A percentile compares a stretch with the other conserved stretches of the same genome.
These are phyloP conservation scores for Caenorhabditis plicata DNA, from an alignment of 2,888 invertebrate species.

Conservation along the genomic window DNA sequence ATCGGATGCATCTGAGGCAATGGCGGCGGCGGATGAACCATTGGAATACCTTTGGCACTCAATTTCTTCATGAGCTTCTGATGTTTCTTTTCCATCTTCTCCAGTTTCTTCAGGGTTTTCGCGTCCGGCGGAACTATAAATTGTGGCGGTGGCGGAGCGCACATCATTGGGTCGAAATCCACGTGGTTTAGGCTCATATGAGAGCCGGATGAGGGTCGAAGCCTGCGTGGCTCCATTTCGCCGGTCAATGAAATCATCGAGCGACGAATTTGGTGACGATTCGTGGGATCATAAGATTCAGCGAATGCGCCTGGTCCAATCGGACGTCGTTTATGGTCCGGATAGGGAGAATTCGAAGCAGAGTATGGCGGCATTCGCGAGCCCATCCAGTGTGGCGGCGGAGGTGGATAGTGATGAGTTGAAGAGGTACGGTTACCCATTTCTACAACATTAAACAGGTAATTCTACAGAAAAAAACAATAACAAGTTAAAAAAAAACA, in stretches of 20 bases:
- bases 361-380: slow-evolving; percentile 22
- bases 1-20: slow-evolving; percentile 28
- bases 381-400: slow-evolving; percentile 31
- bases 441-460: too few relatives aligned
- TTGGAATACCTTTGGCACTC: slow-evolving; percentile 22
- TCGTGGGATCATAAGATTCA: slow-evolving; percentile 18
- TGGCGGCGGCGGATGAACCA: slow-evolving; percentile 15
- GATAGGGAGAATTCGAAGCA: slow-evolving; percentile 28
- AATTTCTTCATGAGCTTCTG: slow-evolving; percentile 41
- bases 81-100: slow-evolving; percentile 48
- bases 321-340: slow-evolving; percentile 26
- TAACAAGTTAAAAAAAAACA: not conserved
- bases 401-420: slow-evolving; percentile 36
- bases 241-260: slow-evolving; percentile 32
- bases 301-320: slow-evolving; percentile 33
- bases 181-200: slow-evolving; percentile 37
- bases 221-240: slow-evolving; percentile 12
- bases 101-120: slow-evolving; percentile 46
- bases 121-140: slow-evolving; percentile 31
- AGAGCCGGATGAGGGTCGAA: slow-evolving; percentile 21
- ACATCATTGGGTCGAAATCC: slow-evolving; percentile 31
- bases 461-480: not conserved
- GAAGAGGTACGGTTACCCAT: slow-evolving; percentile 36
- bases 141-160: slow-evolving; percentile 14
- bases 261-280: slow-evolving; percentile 16